Evolutionary conservation across 1,140 invertebrate genomes (phyloP).

Genomic region (Leptopilina boulardi): DNA sequence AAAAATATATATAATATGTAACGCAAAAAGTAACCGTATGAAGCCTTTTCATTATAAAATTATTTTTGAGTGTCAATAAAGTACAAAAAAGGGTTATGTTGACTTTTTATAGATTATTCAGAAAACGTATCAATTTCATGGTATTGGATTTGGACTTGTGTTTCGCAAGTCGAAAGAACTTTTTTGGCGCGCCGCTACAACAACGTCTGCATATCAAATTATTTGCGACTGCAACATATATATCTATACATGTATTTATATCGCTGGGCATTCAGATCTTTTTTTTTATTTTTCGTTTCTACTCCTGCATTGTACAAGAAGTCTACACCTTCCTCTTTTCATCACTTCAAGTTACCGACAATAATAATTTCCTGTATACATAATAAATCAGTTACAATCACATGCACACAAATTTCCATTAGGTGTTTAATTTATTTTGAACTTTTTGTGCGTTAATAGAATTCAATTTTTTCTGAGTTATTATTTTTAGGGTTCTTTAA

Average conservation of each 20-base stretch:
- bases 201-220: conserved; percentile 17
- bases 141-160: neutral
- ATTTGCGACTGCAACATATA: neutral
- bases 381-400: neutral
- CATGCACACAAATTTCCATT: neutral
- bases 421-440: too few relatives aligned
- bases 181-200: neutral
- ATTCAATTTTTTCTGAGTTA: too few relatives aligned
- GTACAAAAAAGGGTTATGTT: neutral
- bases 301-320: neutral
- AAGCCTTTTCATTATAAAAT: too few relatives aligned
- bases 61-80: too few relatives aligned
- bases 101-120: neutral
- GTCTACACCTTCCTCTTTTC: conserved; percentile 9
- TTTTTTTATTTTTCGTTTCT: neutral
- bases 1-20: too few relatives aligned
- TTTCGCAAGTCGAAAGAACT: neutral
- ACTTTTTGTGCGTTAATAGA: too few relatives aligned
- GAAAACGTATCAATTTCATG: conserved; percentile 1
- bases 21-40: too few relatives aligned
- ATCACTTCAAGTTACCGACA: conserved; percentile 1
- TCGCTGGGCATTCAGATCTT: neutral
- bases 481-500: too few relatives aligned
- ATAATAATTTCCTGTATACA: conserved; percentile 15
- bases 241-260: too few relatives aligned